Percentiles rank a stretch among this genome's conserved stretches.
Conservation (phyloP, 2,888 invertebrate species). For the Melinaea marsaeus region DNA sequence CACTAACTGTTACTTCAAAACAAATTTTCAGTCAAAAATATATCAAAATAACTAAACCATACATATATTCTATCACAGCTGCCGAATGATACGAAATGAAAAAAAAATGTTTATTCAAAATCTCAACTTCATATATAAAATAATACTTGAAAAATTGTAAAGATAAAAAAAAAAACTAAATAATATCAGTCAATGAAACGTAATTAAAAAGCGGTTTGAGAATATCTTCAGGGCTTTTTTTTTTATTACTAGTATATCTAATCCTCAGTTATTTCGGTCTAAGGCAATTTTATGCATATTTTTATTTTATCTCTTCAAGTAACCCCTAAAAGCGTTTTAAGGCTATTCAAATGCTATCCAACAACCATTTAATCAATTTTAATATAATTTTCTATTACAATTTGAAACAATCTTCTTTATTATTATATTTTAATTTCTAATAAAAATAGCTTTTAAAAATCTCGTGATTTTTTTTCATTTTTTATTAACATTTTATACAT, state of each 20-base stretch:
- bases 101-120: too few relatives aligned
- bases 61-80: too few relatives aligned
- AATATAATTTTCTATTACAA: conserved; percentile 5
- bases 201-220: too few relatives aligned
- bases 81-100: too few relatives aligned
- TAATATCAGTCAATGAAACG: not conserved
- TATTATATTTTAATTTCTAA: conserved; percentile 2
- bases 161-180: not conserved
- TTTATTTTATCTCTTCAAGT: not conserved
- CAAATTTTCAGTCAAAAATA: too few relatives aligned
- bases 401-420: not conserved
- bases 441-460: conserved; percentile 4
- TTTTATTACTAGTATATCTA: too few relatives aligned
- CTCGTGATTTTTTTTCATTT: conserved; percentile 1
- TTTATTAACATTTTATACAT: not conserved
- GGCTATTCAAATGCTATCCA: conserved; percentile 1
- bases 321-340: not conserved
- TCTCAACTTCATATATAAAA: too few relatives aligned
- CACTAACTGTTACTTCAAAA: too few relatives aligned
- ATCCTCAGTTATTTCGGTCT: not conserved
- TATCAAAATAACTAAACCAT: too few relatives aligned
- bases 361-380: not conserved
- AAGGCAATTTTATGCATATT: not conserved
- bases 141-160: too few relatives aligned
- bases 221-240: too few relatives aligned